Percentiles rank a stretch among this genome's conserved stretches.
phyloP scores from a whole-genome alignment of 2,888 invertebrate genomes.

The Drosophila falleni region DNA sequence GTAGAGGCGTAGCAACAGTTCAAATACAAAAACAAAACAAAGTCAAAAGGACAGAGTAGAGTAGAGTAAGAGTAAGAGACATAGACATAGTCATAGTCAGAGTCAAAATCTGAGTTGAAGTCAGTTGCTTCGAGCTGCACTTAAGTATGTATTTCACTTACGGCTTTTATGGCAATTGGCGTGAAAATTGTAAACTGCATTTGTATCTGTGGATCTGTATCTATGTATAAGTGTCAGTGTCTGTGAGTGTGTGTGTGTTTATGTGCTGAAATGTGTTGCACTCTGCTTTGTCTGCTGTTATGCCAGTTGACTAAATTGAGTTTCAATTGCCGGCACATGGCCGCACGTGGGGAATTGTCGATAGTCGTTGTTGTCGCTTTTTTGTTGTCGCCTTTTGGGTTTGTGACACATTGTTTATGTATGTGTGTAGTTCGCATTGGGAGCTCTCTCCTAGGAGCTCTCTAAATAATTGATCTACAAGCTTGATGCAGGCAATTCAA shows the following conservation, averaged over 20 bases:
- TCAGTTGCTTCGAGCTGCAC: constrained; percentile 49
- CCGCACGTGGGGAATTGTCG: constrained; percentile 71
- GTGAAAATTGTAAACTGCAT: constrained; percentile 78
- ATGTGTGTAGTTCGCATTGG: constrained; percentile 44
- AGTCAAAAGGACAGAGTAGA: constrained; percentile 4
- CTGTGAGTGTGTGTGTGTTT: constrained; percentile 10
- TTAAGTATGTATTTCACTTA: constrained; percentile 75
- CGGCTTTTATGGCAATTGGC: constrained; percentile 76
- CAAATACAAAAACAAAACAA: constrained; percentile 12
- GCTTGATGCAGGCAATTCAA: constrained; percentile 26
- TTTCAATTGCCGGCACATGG: constrained; percentile 75
- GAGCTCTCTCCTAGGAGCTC: constrained; percentile 25
- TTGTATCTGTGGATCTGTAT: constrained; percentile 40
- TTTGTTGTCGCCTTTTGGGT: constrained; percentile 38
- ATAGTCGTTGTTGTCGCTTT: constrained; percentile 53
- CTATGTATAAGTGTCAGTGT: constrained; percentile 3
- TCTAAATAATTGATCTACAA: constrained; percentile 66
- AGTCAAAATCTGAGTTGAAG: constrained; percentile 35
- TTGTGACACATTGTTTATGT: constrained; percentile 63
- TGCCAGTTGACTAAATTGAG: constrained; percentile 75
- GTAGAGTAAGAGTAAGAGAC: neutral
- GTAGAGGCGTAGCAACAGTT: constrained; percentile 27
- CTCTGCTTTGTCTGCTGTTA: constrained; percentile 27
- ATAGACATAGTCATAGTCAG: constrained; percentile 1
- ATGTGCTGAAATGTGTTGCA: constrained; percentile 18